These are phyloP conservation scores for Acanthurus lineatus DNA, from an alignment of 2,797 vertebrate species.

Conservation along the genomic window DNA sequence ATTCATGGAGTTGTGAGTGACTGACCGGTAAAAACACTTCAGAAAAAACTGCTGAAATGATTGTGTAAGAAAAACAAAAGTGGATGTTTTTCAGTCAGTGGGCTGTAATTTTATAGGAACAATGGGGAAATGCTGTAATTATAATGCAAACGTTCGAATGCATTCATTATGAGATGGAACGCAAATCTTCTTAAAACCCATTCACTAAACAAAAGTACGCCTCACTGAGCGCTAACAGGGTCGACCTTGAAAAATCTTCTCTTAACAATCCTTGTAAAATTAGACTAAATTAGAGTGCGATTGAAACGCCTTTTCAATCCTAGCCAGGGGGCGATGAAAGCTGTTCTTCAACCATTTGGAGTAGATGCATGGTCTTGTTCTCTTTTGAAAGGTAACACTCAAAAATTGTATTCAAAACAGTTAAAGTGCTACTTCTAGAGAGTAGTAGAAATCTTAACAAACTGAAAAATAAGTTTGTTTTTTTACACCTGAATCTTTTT, in stretches of 20 bases:
- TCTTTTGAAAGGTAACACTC: no score
- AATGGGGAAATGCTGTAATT: slow-evolving; percentile 57
- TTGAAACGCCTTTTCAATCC: no score
- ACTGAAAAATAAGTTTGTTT: no score
- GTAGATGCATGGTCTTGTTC: no score
- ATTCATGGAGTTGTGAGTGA: neutral
- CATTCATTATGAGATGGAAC: slow-evolving; percentile 25
- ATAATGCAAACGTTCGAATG: slow-evolving; percentile 53
- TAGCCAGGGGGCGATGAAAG: no score
- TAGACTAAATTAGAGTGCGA: no score
- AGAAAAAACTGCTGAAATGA: slow-evolving; percentile 29
- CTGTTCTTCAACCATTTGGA: no score
- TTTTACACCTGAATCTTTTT: no score
- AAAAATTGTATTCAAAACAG: no score
- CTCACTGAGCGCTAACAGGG: slow-evolving; percentile 13
- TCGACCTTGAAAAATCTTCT: slow-evolving; percentile 5
- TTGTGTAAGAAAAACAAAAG: slow-evolving; percentile 16
- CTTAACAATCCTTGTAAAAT: no score
- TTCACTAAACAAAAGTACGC: slow-evolving; percentile 33
- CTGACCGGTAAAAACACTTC: slow-evolving; percentile 32
- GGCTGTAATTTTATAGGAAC: slow-evolving; percentile 50
- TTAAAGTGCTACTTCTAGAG: no score
- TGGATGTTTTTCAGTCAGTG: slow-evolving; percentile 32
- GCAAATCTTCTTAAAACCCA: slow-evolving; percentile 8
- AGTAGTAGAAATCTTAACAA: no score